Base-by-base conservation (phyloP, 2,888 invertebrate species). In the Dryadula phaetusa region DNA sequence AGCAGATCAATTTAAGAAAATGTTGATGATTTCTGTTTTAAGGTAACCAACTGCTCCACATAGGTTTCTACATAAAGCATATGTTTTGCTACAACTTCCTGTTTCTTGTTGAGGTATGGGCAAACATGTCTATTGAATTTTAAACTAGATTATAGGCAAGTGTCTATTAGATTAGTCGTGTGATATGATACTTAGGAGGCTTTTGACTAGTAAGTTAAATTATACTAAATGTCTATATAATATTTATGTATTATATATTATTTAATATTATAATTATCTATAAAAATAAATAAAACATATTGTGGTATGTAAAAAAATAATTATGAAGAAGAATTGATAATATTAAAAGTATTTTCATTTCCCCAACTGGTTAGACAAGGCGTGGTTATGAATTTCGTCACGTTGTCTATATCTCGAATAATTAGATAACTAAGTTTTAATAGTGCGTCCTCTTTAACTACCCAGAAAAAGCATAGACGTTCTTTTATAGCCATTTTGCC, bases 81-180 rank as follows among this genome's bases (percentile, higher is more conserved):
- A 73, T 86, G 82, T 87, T 85, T 76, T 81, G 74, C 73, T 78
- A 83, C 79, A 87, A 86, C 85, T 82, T 90, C 88, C 90, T 83
- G 81, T 70, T 58, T 75, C 63, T 77, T 66, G 74, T 86, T 85
- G 85, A 82, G 73, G 75, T 76, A 62, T 71, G 78, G n/a, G 2
- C 81, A 86, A 86, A 88, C 87, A 83, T 74, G 68, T 53, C 63
- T 69, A 70, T 66, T 69, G 72, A 75, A 73, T 75, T 53, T 12
- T 54, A 72, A 74, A 73, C 72, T 84, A 87, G 79, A 86, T 68
- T 72, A 75, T 72, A 77, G 72, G 77, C 73, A 76, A 69, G 64
- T 63, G 61, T 68, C 56, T 75, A 65, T 60, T 69, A 63, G 75
- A 76, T 69, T 71, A 78, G 76, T 72, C 69, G 84, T 80, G 79